Evolutionary conservation across 2,797 vertebrate species (phyloP).

Genomic region (Squalus acanthias): DNA sequence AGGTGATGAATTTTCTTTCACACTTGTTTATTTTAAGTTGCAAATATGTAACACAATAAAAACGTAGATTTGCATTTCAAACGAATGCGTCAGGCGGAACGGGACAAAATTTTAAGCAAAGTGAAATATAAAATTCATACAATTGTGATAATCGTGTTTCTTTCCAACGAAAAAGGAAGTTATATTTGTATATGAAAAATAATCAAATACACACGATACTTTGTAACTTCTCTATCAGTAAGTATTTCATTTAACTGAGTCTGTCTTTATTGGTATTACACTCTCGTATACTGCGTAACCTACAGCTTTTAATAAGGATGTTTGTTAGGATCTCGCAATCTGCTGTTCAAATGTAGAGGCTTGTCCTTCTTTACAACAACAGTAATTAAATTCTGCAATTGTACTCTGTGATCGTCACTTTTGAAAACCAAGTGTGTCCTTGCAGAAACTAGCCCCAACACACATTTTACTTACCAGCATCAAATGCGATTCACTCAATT

Average conservation of each 20-base stretch:
- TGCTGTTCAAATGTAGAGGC: neutral
- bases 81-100: neutral
- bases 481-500: conserved; percentile 35
- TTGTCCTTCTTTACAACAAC: neutral
- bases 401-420: neutral
- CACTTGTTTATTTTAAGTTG: conserved; percentile 7
- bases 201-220: neutral
- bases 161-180: neutral
- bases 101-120: neutral
- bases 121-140: neutral
- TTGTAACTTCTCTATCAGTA: neutral
- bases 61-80: neutral
- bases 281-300: too few relatives aligned
- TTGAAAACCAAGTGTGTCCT: neutral
- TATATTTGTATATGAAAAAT: neutral
- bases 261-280: neutral
- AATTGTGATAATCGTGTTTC: neutral
- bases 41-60: neutral
- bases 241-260: neutral
- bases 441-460: neutral
- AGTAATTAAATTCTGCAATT: neutral
- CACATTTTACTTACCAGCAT: neutral
- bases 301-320: neutral
- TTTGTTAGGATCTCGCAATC: neutral
- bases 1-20: neutral